Percentiles rank a stretch among this genome's conserved stretches.
phyloP scores from a whole-genome alignment of 1,140 invertebrate species.

The Pollicipes pollicipes region DNA sequence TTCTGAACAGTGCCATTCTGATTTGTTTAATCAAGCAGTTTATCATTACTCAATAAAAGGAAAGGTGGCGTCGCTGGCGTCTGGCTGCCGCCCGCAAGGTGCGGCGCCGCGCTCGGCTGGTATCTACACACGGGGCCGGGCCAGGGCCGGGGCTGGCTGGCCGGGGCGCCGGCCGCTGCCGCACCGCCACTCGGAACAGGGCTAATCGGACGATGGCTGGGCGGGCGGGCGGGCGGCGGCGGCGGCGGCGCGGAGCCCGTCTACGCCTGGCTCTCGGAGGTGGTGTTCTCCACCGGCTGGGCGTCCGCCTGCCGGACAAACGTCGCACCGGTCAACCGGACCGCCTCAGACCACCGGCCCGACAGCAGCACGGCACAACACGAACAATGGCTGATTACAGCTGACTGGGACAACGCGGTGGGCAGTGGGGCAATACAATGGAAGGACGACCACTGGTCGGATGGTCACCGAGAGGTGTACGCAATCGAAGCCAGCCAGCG shows the following conservation, averaged over 20 bases:
- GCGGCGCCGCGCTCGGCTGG: neutral
- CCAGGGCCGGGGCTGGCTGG: too few relatives aligned
- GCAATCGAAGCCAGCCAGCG: too few relatives aligned
- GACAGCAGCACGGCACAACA: too few relatives aligned
- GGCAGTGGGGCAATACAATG: too few relatives aligned
- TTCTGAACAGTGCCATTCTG: neutral
- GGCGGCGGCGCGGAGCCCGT: neutral
- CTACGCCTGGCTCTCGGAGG: conserved; percentile 23
- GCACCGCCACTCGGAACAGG: neutral
- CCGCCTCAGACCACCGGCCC: too few relatives aligned
- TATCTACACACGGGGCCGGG: neutral
- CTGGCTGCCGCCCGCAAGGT: neutral
- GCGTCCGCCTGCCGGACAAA: neutral
- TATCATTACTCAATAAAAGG: neutral
- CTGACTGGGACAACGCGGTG: too few relatives aligned
- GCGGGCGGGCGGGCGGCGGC: too few relatives aligned
- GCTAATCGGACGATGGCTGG: neutral
- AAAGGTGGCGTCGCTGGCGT: neutral
- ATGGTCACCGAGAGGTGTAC: too few relatives aligned
- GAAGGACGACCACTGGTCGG: too few relatives aligned
- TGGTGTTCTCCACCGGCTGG: conserved; percentile 23
- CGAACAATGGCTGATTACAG: too few relatives aligned
- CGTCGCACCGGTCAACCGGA: neutral
- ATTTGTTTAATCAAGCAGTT: neutral
- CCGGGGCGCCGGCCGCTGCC: too few relatives aligned